phyloP scores from a whole-genome alignment of 2,888 invertebrate species.

The Sicus ferrugineus region DNA sequence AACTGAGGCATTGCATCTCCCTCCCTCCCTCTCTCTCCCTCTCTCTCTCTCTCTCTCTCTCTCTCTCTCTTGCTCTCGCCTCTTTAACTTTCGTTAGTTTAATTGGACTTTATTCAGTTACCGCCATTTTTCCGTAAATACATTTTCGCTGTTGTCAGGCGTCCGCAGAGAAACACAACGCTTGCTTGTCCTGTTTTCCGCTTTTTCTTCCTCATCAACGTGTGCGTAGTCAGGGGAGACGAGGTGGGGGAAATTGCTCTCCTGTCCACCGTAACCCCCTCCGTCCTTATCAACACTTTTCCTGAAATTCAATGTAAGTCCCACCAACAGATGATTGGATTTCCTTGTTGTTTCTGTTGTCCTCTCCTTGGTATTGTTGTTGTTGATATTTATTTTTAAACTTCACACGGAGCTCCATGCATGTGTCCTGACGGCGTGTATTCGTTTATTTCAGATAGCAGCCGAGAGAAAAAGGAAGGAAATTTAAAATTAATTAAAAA shows the following conservation, averaged over 20 bases:
- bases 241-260: no score
- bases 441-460: slow-evolving; percentile 10
- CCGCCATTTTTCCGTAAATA: background rate
- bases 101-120: slow-evolving; percentile 29
- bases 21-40: slow-evolving; percentile 2
- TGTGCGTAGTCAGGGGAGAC: no score
- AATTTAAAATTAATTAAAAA: slow-evolving; percentile 29
- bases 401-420: background rate
- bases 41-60: background rate
- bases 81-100: slow-evolving; percentile 8
- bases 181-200: background rate
- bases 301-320: slow-evolving; percentile 9
- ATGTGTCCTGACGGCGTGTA: slow-evolving; percentile 7
- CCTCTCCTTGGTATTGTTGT: background rate
- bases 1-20: background rate
- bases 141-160: background rate
- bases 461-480: slow-evolving; percentile 4
- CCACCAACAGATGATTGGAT: slow-evolving; percentile 24
- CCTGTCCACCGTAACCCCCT: background rate
- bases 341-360: background rate
- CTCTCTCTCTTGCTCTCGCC: slow-evolving; percentile 5
- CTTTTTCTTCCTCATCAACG: background rate
- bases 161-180: background rate
- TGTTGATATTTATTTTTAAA: slow-evolving; percentile 1
- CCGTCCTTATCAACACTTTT: background rate